phyloP scores from a whole-genome alignment of 2,113 vertebrate genomes.

The Cercocebus atys region DNA sequence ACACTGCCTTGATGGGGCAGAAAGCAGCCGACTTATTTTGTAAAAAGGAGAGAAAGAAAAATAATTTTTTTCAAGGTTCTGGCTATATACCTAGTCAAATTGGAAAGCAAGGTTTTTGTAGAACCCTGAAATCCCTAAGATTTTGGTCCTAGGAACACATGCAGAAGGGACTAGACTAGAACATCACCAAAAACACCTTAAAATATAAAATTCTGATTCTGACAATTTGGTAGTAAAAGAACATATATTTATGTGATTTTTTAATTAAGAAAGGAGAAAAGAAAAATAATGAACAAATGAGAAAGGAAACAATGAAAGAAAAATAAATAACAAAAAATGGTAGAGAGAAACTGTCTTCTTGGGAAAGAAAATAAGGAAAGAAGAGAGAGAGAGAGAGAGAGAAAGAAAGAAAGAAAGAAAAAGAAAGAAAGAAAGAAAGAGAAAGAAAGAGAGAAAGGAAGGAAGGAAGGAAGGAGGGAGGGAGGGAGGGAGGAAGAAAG shows the following conservation, averaged over 20 bases:
- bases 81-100: background rate
- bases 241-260: background rate
- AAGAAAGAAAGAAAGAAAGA: background rate
- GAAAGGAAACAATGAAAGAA: background rate
- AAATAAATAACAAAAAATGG: too few relatives aligned
- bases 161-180: background rate
- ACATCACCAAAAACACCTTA: background rate
- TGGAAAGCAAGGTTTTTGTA: background rate
- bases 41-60: background rate
- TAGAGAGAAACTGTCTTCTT: background rate
- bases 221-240: background rate
- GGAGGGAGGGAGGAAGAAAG: background rate
- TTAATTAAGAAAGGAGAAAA: background rate
- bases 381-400: background rate
- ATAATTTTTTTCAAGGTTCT: background rate
- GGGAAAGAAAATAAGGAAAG: background rate
- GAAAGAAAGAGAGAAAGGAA: background rate
- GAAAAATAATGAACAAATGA: too few relatives aligned
- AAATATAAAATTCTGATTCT: background rate
- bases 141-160: background rate
- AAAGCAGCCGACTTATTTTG: background rate
- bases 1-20: background rate
- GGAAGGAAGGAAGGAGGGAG: background rate
- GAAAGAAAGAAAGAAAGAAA: accelerated
- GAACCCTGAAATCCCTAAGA: background rate